Percentiles rank a stretch among this genome's conserved stretches.
Conservation (phyloP, 2,113 vertebrate genomes). For the Nipponia nippon region DNA sequence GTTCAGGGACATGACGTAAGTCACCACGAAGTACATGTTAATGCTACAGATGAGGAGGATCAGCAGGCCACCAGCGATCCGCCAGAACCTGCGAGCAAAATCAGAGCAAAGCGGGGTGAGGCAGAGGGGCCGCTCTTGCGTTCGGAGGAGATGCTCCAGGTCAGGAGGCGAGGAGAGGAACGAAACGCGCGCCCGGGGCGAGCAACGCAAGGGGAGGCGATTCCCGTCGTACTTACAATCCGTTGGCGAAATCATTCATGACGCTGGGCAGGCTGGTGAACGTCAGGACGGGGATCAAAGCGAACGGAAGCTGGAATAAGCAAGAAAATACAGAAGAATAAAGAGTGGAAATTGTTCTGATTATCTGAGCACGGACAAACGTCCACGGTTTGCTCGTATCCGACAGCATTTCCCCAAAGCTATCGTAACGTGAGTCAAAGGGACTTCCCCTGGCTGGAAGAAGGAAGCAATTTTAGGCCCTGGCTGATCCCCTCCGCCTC, state of each 20-base stretch:
- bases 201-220: fast-evolving
- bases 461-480: not conserved
- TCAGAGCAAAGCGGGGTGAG: fast-evolving
- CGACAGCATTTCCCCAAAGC: not conserved
- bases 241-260: constrained; percentile 92
- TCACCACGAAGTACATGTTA: constrained; percentile 94
- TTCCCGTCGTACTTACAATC: constrained; percentile 81
- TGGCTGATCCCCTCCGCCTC: not conserved
- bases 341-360: not conserved
- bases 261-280: constrained; percentile 90
- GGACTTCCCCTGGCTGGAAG: not conserved
- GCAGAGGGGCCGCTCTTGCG: fast-evolving
- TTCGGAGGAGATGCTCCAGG: fast-evolving
- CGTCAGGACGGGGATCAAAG: constrained; percentile 92
- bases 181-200: fast-evolving
- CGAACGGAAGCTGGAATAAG: constrained; percentile 87
- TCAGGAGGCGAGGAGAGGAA: not conserved
- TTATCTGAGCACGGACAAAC: not conserved
- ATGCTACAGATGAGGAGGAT: constrained; percentile 87
- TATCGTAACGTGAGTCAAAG: not conserved
- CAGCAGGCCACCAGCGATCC: constrained; percentile 80
- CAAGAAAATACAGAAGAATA: not conserved
- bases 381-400: not conserved
- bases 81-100: constrained; percentile 79
- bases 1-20: constrained; percentile 83